phyloP scores from a whole-genome alignment of 2,113 vertebrate species.

The Kryptolebias marmoratus region DNA sequence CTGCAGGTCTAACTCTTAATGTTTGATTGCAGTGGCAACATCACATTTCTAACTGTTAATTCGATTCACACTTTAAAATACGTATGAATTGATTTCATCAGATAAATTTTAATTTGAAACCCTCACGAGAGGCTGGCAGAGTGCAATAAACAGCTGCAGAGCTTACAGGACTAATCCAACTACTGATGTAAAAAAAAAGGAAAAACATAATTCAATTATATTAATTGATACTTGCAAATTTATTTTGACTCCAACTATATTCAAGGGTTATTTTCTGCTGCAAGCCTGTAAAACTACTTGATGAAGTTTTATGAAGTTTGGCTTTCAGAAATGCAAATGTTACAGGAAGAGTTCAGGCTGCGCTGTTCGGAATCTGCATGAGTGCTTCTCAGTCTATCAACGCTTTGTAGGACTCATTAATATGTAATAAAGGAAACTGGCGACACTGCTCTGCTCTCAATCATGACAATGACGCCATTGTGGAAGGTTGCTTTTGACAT shows the following conservation, averaged over 20 bases:
- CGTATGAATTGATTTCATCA: constrained; percentile 12
- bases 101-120: constrained; percentile 9
- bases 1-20: too few species aligned
- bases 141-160: neutral
- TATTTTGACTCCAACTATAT: neutral
- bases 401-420: constrained; percentile 8
- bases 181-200: too few species aligned
- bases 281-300: neutral
- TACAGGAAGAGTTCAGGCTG: neutral
- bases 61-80: neutral
- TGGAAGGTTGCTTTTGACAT: constrained; percentile 35
- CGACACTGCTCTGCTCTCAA: neutral
- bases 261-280: neutral
- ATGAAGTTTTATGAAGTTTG: neutral
- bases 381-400: constrained; percentile 7
- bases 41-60: constrained; percentile 9
- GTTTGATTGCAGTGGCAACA: too few species aligned
- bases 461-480: neutral
- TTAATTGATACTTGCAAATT: neutral
- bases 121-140: neutral
- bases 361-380: constrained; percentile 20
- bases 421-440: constrained; percentile 12
- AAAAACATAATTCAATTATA: too few species aligned
- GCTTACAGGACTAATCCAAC: too few species aligned
- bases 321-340: neutral